A percentile compares a stretch with the other conserved stretches of the same genome.
These are phyloP conservation scores for Drosophila tanythrix DNA, from an alignment of 2,888 invertebrate genomes.

Conservation along the genomic window DNA sequence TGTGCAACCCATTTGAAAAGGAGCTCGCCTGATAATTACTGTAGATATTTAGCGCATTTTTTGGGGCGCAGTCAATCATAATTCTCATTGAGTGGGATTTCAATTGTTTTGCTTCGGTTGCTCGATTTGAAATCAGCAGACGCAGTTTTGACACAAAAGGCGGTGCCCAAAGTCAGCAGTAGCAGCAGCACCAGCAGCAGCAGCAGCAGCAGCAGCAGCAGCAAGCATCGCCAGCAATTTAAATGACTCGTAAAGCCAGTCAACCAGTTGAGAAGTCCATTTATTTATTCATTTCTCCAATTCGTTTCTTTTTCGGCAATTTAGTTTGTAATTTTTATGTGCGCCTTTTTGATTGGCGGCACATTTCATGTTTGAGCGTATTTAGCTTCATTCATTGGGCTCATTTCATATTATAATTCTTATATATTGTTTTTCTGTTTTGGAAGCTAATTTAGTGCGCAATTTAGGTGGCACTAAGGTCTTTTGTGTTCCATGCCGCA, in stretches of 20 bases:
- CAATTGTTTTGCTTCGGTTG: slow-evolving; percentile 67
- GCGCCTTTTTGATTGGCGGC: slow-evolving; percentile 79
- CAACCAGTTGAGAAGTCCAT: slow-evolving; percentile 47
- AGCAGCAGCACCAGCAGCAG: slow-evolving; percentile 1
- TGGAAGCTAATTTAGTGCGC: slow-evolving; percentile 74
- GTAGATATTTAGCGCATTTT: slow-evolving; percentile 15
- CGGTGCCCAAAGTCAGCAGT: slow-evolving; percentile 49
- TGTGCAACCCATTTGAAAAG: background rate
- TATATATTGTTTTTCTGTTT: slow-evolving; percentile 26
- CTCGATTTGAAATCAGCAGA: slow-evolving; percentile 69
- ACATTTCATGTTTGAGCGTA: slow-evolving; percentile 58
- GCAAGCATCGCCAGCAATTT: slow-evolving; percentile 5
- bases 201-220: background rate
- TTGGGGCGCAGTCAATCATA: slow-evolving; percentile 50
- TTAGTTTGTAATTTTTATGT: slow-evolving; percentile 70
- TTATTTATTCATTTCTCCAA: slow-evolving; percentile 54
- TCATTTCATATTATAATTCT: slow-evolving; percentile 10
- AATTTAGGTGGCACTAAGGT: slow-evolving; percentile 71
- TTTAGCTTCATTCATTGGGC: slow-evolving; percentile 37
- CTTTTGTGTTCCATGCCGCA: slow-evolving; percentile 70
- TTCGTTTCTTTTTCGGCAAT: slow-evolving; percentile 71
- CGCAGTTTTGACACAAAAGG: slow-evolving; percentile 77
- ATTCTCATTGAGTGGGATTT: slow-evolving; percentile 55
- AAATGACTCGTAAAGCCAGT: slow-evolving; percentile 45
- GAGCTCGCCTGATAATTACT: slow-evolving; percentile 8